Percentiles rank a stretch among this genome's conserved stretches.
Evolutionary conservation across 2,797 vertebrate genomes (phyloP).

Genomic region (Nasua narica): DNA sequence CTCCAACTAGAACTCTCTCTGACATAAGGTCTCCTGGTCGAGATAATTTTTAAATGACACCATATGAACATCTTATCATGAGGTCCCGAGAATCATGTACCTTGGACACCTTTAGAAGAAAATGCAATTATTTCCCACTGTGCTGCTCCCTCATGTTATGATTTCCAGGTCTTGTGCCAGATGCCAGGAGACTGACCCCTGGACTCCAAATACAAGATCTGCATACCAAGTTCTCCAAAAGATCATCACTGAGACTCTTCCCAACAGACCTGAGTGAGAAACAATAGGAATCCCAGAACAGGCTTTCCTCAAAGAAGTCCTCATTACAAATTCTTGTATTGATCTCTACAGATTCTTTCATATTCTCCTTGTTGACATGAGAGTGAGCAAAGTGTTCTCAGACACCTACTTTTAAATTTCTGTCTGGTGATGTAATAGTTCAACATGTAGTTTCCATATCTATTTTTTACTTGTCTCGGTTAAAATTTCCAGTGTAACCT

Average conservation of each 20-base stretch:
- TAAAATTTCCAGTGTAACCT: conserved; percentile 6
- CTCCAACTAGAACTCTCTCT: neutral
- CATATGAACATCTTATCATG: neutral
- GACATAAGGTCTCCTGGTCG: neutral
- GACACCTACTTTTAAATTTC: neutral
- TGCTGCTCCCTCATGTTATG: neutral
- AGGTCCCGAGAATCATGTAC: neutral
- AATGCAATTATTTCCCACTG: neutral
- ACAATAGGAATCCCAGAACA: neutral
- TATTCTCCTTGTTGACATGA: neutral
- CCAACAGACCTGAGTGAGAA: neutral
- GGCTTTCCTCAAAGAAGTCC: neutral
- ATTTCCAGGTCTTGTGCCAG: neutral
- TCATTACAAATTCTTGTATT: neutral
- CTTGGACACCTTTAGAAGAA: neutral
- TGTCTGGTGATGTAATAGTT: neutral
- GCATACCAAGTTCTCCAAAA: neutral
- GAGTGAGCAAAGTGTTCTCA: neutral
- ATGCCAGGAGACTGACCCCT: neutral
- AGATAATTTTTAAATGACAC: neutral
- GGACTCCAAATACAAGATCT: neutral
- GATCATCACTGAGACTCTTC: neutral
- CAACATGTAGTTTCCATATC: neutral
- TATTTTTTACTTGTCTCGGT: neutral
- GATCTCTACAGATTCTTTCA: neutral